These are phyloP conservation scores for Zaprionus tsacasi DNA, from an alignment of 1,140 invertebrate genomes.

Conservation along the genomic window DNA sequence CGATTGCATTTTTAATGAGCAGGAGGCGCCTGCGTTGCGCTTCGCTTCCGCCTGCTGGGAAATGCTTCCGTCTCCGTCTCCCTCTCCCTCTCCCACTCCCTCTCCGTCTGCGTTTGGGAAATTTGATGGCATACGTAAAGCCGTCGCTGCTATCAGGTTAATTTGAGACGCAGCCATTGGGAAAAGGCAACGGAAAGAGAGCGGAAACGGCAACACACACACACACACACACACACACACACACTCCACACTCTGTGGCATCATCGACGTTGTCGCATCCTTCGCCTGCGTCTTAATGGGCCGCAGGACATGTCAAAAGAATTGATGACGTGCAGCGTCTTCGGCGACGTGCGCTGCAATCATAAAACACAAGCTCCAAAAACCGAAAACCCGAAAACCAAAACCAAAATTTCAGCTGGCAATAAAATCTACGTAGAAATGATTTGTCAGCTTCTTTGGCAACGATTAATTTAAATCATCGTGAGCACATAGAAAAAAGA, in stretches of 20 bases:
- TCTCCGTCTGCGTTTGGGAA: slow-evolving; percentile 54
- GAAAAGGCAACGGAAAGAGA: slow-evolving; percentile 49
- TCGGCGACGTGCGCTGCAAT: slow-evolving; percentile 66
- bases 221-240: slow-evolving; percentile 37
- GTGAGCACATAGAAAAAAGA: too few relatives aligned
- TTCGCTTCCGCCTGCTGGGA: slow-evolving; percentile 60
- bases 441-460: slow-evolving; percentile 46
- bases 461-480: slow-evolving; percentile 49
- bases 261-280: slow-evolving; percentile 39
- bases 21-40: slow-evolving; percentile 57
- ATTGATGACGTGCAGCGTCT: slow-evolving; percentile 68
- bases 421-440: slow-evolving; percentile 51
- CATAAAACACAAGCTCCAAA: slow-evolving; percentile 44
- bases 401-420: slow-evolving; percentile 21
- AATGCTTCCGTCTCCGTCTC: slow-evolving; percentile 56
- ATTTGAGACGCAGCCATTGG: slow-evolving; percentile 53
- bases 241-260: slow-evolving; percentile 24
- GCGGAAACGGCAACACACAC: slow-evolving; percentile 49
- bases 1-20: slow-evolving; percentile 72
- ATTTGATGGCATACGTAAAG: slow-evolving; percentile 62
- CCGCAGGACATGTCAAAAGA: slow-evolving; percentile 71
- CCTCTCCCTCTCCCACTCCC: too few relatives aligned
- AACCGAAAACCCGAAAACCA: neutral
- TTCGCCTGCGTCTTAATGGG: slow-evolving; percentile 55
- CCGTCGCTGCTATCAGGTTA: slow-evolving; percentile 53